phyloP scores from a whole-genome alignment of 2,888 invertebrate species.

The Fragum sueziense region DNA sequence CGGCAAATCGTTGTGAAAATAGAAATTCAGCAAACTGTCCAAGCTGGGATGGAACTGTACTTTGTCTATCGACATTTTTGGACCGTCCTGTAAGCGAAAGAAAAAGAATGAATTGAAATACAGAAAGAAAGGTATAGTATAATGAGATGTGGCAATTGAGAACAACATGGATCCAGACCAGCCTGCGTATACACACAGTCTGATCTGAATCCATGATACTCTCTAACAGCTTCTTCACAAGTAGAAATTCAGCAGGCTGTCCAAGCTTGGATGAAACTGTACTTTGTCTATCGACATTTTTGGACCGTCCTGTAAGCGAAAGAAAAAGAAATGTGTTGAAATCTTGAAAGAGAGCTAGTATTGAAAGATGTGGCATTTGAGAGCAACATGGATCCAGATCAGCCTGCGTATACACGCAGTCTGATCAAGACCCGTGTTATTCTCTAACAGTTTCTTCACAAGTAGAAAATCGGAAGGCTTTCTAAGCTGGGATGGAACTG shows the following conservation, averaged over 20 bases:
- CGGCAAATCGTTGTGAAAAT: constrained; percentile 42
- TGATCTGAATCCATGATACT: too few relatives aligned
- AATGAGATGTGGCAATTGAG: too few relatives aligned
- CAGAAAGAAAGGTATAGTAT: constrained; percentile 5
- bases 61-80: constrained; percentile 35
- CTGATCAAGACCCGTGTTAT: too few relatives aligned
- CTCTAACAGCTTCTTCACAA: too few relatives aligned
- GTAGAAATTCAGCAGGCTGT: constrained; percentile 34
- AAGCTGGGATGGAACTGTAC: constrained; percentile 22
- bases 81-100: not conserved
- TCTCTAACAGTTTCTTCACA: too few relatives aligned
- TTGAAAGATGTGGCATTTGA: too few relatives aligned
- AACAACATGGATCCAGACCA: too few relatives aligned
- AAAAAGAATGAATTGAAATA: too few relatives aligned
- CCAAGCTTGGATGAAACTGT: constrained; percentile 22
- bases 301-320: constrained; percentile 1
- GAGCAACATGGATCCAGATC: too few relatives aligned
- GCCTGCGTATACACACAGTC: too few relatives aligned
- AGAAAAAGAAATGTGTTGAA: too few relatives aligned
- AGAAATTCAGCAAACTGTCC: constrained; percentile 30
- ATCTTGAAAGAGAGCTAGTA: constrained; percentile 6
- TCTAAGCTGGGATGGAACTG: constrained; percentile 24
- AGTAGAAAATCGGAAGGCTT: constrained; percentile 29
- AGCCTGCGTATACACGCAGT: too few relatives aligned
- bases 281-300: constrained; percentile 36